A percentile compares a stretch with the other conserved stretches of the same genome.
Evolutionary conservation across 2,888 invertebrate species (phyloP).

Genomic region (Electrophaes corylata): DNA sequence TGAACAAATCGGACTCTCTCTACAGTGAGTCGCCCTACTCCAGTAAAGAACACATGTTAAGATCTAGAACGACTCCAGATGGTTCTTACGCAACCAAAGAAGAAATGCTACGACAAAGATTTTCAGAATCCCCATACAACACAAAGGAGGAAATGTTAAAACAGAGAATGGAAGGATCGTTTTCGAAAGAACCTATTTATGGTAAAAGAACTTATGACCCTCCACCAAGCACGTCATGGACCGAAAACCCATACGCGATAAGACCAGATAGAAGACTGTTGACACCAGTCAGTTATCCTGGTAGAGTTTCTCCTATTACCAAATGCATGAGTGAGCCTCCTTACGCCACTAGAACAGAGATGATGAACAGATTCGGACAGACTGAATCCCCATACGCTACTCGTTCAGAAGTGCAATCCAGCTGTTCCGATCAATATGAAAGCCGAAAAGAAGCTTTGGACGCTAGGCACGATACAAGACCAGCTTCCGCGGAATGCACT

Average conservation of each 20-base stretch:
- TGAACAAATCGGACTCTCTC: constrained; percentile 64
- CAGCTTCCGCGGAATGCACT: constrained; percentile 77
- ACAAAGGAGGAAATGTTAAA: constrained; percentile 79
- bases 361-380: constrained; percentile 70
- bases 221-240: constrained; percentile 72
- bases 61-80: constrained; percentile 69
- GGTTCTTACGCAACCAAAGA: constrained; percentile 79
- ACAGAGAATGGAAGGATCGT: constrained; percentile 68
- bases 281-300: constrained; percentile 70
- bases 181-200: constrained; percentile 68
- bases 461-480: constrained; percentile 58
- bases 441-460: constrained; percentile 64
- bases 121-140: constrained; percentile 79
- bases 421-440: constrained; percentile 73
- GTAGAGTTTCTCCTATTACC: constrained; percentile 70
- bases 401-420: constrained; percentile 72
- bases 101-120: constrained; percentile 79
- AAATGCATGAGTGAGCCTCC: constrained; percentile 81
- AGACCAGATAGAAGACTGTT: constrained; percentile 74
- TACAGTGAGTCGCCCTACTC: constrained; percentile 76
- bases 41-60: constrained; percentile 76
- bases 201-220: constrained; percentile 77
- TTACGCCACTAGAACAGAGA: constrained; percentile 73
- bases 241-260: constrained; percentile 70
- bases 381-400: constrained; percentile 72